Evolutionary conservation across 2,888 invertebrate species (phyloP), one percentile per base, ranked within the genome.

Genomic region (Sinhomidia bicolor): DNA sequence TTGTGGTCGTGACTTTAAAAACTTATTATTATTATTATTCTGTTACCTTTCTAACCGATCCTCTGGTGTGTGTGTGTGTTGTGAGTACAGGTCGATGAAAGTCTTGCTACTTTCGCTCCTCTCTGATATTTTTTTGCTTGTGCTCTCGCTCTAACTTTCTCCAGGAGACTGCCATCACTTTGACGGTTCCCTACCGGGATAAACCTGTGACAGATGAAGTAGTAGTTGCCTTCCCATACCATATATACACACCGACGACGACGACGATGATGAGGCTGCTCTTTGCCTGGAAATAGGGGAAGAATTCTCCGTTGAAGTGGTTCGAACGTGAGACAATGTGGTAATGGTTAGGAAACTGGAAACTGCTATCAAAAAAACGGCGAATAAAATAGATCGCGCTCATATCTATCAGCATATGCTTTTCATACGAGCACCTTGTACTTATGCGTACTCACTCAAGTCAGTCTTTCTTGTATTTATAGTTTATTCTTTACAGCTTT

Each of bases 171-270:
- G 88, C 41, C 65, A 86, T 76, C 88, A 65, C 36, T 68, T 71
- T 47, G 32, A 14, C 83, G 23, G 23, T 82, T 78, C 47, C 17
- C 78, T 78, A 36, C 78, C 54, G 20, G 82, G 54, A 29, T 83
- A 88, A 82, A 88, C 82, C 82, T 78, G 47, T 88, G 82, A 83
- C 76, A 88, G 88, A 83, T 81, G 74, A 87, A 76, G 80, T n/a
- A n/a, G n/a, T n/a, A n/a, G n/a, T 81, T 81, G 32, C 71, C 6
- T 36, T 57, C 2, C 60, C 23, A 60, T 20, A 65, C 65, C 26
- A 26, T 12, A 2, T 23, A 65, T 26, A 29, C 26, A 23, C 23
- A 51, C 9, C 3, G 51, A 51, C 51, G n/a, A n/a, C n/a, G 5
- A 57, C 20, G 57, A 20, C 7, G 71, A 44, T 74, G 26, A 23